Conservation (phyloP, 2,113 vertebrate species). For the Ctenomys sociabilis region DNA sequence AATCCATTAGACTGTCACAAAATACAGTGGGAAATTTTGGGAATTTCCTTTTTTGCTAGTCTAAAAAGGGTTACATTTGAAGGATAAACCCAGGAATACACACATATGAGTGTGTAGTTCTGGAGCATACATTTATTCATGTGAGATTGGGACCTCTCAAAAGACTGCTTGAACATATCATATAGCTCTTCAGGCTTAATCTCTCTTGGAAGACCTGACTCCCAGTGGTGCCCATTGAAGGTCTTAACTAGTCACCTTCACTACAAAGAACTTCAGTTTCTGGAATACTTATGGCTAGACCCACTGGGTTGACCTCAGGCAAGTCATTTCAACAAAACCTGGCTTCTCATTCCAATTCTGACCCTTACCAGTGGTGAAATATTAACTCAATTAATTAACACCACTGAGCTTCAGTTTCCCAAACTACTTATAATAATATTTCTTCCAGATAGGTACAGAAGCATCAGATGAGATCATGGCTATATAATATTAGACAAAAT, state of each 20-base stretch:
- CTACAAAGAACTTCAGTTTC: not conserved
- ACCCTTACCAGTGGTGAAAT: not conserved
- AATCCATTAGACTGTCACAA: constrained; percentile 63
- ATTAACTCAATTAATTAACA: not conserved
- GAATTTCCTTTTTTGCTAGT: constrained; percentile 13
- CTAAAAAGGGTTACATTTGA: constrained; percentile 30
- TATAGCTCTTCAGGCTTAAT: not conserved
- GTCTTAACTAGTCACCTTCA: not conserved
- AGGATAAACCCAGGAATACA: constrained; percentile 29
- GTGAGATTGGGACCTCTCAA: not conserved
- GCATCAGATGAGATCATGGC: not conserved
- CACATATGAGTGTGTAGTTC: not conserved
- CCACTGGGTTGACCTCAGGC: not conserved
- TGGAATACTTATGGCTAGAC: not conserved
- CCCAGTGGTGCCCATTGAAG: not conserved
- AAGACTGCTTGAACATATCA: not conserved
- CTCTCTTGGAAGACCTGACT: not conserved
- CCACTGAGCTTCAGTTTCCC: not conserved
- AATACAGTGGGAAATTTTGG: constrained; percentile 24
- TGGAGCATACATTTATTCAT: not conserved
- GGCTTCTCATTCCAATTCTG: not conserved
- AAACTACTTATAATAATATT: not conserved
- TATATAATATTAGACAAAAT: constrained; percentile 23
- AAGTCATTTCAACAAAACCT: constrained; percentile 41
- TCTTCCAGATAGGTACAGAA: not conserved